A percentile compares a stretch with the other conserved stretches of the same genome.
These are phyloP conservation scores for Lycophotia porphyrea DNA, from an alignment of 2,888 invertebrate genomes.

Conservation along the genomic window DNA sequence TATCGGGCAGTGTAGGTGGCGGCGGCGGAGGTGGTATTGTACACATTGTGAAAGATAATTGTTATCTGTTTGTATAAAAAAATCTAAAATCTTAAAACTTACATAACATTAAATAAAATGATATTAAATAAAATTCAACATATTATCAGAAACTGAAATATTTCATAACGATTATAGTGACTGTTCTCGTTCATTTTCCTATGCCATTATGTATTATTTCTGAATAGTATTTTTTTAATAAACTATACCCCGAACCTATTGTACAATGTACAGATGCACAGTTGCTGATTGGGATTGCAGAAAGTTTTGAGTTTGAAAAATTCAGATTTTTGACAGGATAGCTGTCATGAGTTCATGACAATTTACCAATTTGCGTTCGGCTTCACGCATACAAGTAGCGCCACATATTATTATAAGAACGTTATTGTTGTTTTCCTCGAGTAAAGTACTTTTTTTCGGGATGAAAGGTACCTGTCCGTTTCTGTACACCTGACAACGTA, in stretches of 20 bases:
- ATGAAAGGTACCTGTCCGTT: too few relatives aligned
- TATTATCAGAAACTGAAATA: slow-evolving; percentile 10
- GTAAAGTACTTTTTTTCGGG: too few relatives aligned
- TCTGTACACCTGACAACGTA: too few relatives aligned
- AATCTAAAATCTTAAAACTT: slow-evolving; percentile 36
- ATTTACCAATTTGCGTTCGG: not conserved
- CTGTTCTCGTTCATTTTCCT: slow-evolving; percentile 26
- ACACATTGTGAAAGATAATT: slow-evolving; percentile 75
- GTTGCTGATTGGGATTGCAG: not conserved
- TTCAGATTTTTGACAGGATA: not conserved
- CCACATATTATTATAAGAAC: too few relatives aligned
- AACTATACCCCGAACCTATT: not conserved
- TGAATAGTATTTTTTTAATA: not conserved
- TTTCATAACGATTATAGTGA: not conserved
- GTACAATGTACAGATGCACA: not conserved
- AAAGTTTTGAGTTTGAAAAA: too few relatives aligned
- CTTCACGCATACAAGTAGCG: too few relatives aligned
- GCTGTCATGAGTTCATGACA: not conserved
- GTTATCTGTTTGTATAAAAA: slow-evolving; percentile 7
- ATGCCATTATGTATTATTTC: not conserved
- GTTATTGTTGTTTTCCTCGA: too few relatives aligned
- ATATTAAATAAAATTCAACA: slow-evolving; percentile 9
- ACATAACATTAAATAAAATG: slow-evolving; percentile 50
- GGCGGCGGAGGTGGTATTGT: slow-evolving; percentile 81
- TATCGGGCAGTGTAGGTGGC: slow-evolving; percentile 62